Evolutionary conservation across 2,113 vertebrate species (phyloP), one percentile per base, ranked within the genome.

Genomic region (Campylorhamphus procurvoides): DNA sequence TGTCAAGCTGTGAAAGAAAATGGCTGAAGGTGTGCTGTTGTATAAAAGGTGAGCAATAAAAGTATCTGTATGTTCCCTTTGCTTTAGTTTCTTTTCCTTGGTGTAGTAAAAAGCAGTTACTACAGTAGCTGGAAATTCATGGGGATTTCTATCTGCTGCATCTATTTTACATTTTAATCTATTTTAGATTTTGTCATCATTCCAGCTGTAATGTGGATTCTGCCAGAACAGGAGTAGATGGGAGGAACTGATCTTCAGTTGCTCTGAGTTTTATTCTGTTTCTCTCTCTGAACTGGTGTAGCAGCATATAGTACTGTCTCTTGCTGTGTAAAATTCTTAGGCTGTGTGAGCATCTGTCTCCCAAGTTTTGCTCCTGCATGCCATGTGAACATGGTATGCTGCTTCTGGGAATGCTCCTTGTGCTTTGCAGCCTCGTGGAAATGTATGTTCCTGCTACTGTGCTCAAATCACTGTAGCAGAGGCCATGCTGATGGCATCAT

Each of bases 31-130:
- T 98, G 96, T 98, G 98, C 97, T 98, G 98, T 97, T 98, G 98
- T 98, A 97, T 98, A 98, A 98, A 98, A 98, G 98, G 97, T 98
- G 98, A 99, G 98, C 98, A 99, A 99, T 99, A 99, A 99, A 97
- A 99, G 96, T 97, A 89, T 94, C 94, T 97, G 96, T 98, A 97
- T 88, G 94, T 97, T 98, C 94, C 89, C 28, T 88, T 84, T 95
- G 95, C 68, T 91, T 92, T 91, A 64, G 62, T 96, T 97, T 97
- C 68, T 95, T 95, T 97, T 97, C 63, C 49, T 82, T 77, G 78
- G 33, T 63, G 4, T 71, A 42, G 16, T 78, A 50, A 90, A 60
- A 86, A 87, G 19, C 29, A 52, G 33, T 62, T 93, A 35, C 18
- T 71, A 4, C 9, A 39, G 47, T 79, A 37, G 42, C 9, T 90